A percentile compares a stretch with the other conserved stretches of the same genome.
Conservation (phyloP, 2,888 invertebrate genomes). For the Caenorhabditis uteleia region DNA sequence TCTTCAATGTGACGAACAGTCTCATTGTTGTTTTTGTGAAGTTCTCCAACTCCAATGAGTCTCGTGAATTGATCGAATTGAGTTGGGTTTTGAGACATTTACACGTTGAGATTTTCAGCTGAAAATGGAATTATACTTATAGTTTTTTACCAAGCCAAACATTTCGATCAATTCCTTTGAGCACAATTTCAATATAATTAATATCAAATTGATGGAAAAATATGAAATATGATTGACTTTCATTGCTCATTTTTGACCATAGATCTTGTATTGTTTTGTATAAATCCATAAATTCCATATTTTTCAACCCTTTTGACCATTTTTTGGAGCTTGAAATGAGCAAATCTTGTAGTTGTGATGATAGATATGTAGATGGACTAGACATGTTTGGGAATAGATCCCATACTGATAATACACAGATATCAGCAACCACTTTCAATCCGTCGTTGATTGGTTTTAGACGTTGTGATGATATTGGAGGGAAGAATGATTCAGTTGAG, state of each 20-base stretch:
- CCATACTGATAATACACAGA: constrained; percentile 44
- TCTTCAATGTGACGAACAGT: constrained; percentile 28
- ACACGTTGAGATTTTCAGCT: constrained; percentile 14
- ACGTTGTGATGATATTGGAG: constrained; percentile 20
- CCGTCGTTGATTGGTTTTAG: constrained; percentile 39
- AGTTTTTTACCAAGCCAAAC: not conserved
- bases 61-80: constrained; percentile 17
- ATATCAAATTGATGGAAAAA: constrained; percentile 49
- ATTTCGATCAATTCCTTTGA: not conserved
- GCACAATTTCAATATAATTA: constrained; percentile 24
- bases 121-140: not conserved
- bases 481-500: constrained; percentile 24
- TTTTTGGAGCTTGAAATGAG: constrained; percentile 22
- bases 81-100: constrained; percentile 13
- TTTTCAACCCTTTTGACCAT: constrained; percentile 21
- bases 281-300: constrained; percentile 9
- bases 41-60: constrained; percentile 21
- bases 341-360: constrained; percentile 21
- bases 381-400: constrained; percentile 23
- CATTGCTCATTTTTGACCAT: constrained; percentile 17
- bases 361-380: constrained; percentile 23
- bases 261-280: constrained; percentile 13
- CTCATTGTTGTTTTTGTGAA: constrained; percentile 44
- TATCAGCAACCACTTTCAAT: constrained; percentile 39
- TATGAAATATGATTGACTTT: constrained; percentile 26